Evolutionary conservation across 2,888 invertebrate species (phyloP), one percentile per base, ranked within the genome.

Genomic region (Arctia plantaginis): DNA sequence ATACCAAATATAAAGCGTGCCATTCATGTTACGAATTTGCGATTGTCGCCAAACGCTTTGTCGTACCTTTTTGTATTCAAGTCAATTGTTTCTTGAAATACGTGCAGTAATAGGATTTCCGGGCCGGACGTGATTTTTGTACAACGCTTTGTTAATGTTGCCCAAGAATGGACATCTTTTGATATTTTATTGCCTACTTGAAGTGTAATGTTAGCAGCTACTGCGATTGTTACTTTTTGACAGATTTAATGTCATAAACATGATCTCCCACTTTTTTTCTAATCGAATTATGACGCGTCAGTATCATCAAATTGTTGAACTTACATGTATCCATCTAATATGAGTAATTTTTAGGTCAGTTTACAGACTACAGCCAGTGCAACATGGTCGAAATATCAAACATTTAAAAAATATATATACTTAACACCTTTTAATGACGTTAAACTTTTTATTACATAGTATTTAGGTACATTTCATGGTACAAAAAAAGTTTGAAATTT

Each of bases 1-100:
- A 65, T 71, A 44, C 67, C 73, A 82, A 75, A 73, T 74, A 64
- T 78, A 77, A 64, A 77, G 79, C 64, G 73, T 44, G 77, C 84
- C 64, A 77, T 84, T 84, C 84, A 85, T 66, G 77, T 62, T 71
- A 75, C 80, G 79, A 59, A 23, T 71, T 70, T 76, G 73, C 77
- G 73, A 82, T 80, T 80, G 78, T 75, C 75, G 73, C 62, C 69
- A 69, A 74, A 65, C 67, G 74, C 66, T 72, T 76, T 72, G 77
- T 72, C 64, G 79, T 68, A 10, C 20, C 27, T 27, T 79, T 83
- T 82, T 81, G 77, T 59, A n/a, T 35, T 6, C 2, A 35, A 70
- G 30, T 73, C 68, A 51, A 80, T 82, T 79, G 75, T 82, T 80
- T 80, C 68, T 77, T 67, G 23, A 35, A 66, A 69, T 55, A 65